Percentiles rank a stretch among this genome's conserved stretches.
Conservation (phyloP, 2,888 invertebrate genomes). For the Geophilus truncorum region DNA sequence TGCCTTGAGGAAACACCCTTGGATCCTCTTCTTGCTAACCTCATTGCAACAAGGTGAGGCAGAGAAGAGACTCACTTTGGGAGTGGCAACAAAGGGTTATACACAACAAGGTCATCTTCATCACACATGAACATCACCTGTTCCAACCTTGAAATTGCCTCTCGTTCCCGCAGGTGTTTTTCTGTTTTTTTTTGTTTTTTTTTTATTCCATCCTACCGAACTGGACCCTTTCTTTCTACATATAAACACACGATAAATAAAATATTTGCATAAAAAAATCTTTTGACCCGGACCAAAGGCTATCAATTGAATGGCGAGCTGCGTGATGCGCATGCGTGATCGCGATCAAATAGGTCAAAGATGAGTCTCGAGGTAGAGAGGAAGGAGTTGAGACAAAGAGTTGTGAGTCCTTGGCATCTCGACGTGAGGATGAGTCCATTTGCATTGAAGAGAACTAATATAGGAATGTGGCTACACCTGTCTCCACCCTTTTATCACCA, state of each 20-base stretch:
- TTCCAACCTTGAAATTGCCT: background rate
- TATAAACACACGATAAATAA: background rate
- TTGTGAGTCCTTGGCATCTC: background rate
- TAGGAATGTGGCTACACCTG: constrained; percentile 23
- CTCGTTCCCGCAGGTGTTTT: background rate
- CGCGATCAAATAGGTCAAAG: constrained; percentile 1
- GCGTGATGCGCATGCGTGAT: constrained; percentile 7
- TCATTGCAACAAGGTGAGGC: background rate
- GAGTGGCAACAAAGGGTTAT: constrained; percentile 15
- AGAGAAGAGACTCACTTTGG: constrained; percentile 12
- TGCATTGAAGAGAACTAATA: constrained; percentile 6
- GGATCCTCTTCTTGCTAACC: constrained; percentile 13
- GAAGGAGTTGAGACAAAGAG: background rate
- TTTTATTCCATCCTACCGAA: background rate
- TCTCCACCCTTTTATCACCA: constrained; percentile 27
- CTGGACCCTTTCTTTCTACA: background rate
- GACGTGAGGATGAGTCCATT: background rate
- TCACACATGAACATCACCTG: background rate
- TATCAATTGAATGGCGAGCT: background rate
- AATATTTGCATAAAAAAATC: background rate
- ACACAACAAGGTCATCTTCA: constrained; percentile 20
- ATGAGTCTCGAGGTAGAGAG: background rate
- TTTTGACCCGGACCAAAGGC: constrained; percentile 14
- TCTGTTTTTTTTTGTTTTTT: background rate
- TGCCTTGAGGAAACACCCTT: constrained; percentile 17